Conservation (phyloP, 2,888 invertebrate species). For the Leucophenga maculata region DNA sequence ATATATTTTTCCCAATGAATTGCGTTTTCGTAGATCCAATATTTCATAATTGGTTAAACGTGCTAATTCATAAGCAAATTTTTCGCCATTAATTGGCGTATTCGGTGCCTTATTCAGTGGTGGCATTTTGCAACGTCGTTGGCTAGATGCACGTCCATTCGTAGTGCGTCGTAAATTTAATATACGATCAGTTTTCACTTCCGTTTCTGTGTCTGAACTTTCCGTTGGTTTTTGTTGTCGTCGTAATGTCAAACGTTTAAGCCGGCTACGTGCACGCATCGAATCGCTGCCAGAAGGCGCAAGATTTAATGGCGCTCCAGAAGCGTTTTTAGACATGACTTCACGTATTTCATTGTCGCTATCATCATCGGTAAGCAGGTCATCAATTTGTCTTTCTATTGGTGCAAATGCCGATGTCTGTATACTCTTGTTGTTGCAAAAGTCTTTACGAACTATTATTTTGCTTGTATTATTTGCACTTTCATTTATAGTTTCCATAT, state of each 20-base stretch:
- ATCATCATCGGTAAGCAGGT: constrained; percentile 54
- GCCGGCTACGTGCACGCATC: constrained; percentile 8
- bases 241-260: background rate
- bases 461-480: constrained; percentile 34
- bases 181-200: constrained; percentile 16
- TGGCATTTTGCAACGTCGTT: constrained; percentile 10
- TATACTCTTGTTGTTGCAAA: constrained; percentile 23
- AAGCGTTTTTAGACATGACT: background rate
- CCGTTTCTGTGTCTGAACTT: no score
- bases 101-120: constrained; percentile 56
- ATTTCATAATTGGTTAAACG: constrained; percentile 65
- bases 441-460: background rate
- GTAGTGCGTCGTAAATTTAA: constrained; percentile 43
- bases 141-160: background rate
- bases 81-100: constrained; percentile 62
- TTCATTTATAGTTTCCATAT: no score
- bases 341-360: constrained; percentile 39
- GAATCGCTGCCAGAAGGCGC: constrained; percentile 38
- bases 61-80: constrained; percentile 58
- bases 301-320: constrained; percentile 41
- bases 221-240: no score
- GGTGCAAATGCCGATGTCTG: constrained; percentile 33
- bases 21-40: constrained; percentile 62
- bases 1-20: constrained; percentile 49
- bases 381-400: constrained; percentile 14